Base-by-base conservation (phyloP, 2,888 invertebrate species). In the Syrphus vitripennis region DNA sequence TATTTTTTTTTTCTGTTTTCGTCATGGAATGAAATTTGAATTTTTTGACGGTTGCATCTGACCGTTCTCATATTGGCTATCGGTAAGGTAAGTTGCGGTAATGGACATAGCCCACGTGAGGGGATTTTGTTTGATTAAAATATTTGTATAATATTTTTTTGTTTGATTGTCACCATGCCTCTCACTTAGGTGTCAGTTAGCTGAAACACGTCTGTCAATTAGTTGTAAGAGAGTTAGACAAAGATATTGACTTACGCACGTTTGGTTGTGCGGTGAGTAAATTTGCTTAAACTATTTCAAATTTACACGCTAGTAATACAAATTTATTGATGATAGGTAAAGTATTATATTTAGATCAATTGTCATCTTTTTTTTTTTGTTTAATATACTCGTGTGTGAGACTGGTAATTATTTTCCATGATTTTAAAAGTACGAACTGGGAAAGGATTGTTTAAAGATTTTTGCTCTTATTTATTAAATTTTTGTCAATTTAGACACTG, bases 151-250 rank as follows among this genome's bases (percentile, higher is more conserved):
- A n/a, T n/a, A n/a, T n/a, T n/a, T 29, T 50, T 63, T 48, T 61
- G 59, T 69, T 70, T 75, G 53, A 48, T 14, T 19, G 55, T 75
- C 65, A 16, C 24, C 57, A 65, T 59, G 80, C 26, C 12, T 76
- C 75, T 45, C 71, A 67, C 34, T 67, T 71, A 84, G 55, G 84
- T 84, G 81, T 81, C 72, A 84, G 81, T 84, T 81, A 71, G 71
- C 16, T 50, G 70, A 70, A 69, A 70, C 34, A 34, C 9, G 53
- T 29, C 81, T 67, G 74, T 74, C 21, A 67, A 65, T 55, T 14
- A 24, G 16, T 31, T 6, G n/a, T n/a, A n/a, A n/a, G n/a, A 42
- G 9, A 16, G 16, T 4, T 16, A 42, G 2, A 14, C 26, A n/a
- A 40, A 67, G n/a, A n/a, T n/a, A 72, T 78, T 83, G 61, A 83